Evolutionary conservation across 1,140 invertebrate species (phyloP).

Genomic region (Stegodyphus mimosarum): DNA sequence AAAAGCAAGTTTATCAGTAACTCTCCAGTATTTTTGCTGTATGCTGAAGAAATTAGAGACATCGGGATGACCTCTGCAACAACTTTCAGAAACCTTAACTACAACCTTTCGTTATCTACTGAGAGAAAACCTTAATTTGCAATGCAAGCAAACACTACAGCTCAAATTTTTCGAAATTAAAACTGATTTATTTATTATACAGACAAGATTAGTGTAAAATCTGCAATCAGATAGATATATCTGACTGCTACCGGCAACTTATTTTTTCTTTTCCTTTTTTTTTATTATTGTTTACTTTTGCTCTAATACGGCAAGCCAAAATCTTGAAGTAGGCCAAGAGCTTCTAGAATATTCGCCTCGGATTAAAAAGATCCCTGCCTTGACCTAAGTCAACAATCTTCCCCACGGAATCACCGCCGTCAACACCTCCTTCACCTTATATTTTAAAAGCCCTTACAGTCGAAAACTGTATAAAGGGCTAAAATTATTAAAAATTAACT

Average conservation of each 20-base stretch:
- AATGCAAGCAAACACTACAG: too few relatives aligned
- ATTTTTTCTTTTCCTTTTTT: background rate
- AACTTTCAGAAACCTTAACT: background rate
- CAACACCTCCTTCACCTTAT: background rate
- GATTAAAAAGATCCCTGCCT: constrained; percentile 10
- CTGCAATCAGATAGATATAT: constrained; percentile 30
- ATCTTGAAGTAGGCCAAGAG: constrained; percentile 33
- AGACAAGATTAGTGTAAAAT: too few relatives aligned
- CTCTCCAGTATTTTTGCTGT: constrained; percentile 27
- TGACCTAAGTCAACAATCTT: constrained; percentile 9
- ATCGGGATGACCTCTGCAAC: constrained; percentile 16
- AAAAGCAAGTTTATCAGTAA: constrained; percentile 32
- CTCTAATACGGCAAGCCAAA: too few relatives aligned
- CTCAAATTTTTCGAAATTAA: too few relatives aligned
- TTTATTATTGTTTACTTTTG: too few relatives aligned
- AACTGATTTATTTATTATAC: too few relatives aligned
- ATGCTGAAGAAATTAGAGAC: constrained; percentile 28
- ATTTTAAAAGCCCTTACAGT: too few relatives aligned
- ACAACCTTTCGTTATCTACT: background rate
- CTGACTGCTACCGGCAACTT: constrained; percentile 7
- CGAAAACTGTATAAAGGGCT: too few relatives aligned
- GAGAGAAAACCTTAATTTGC: background rate
- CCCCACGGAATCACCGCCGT: background rate
- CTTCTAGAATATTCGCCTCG: constrained; percentile 25
- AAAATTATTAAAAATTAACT: too few relatives aligned